A percentile compares a stretch with the other conserved stretches of the same genome.
phyloP scores from a whole-genome alignment of 2,113 vertebrate genomes.

The Cynocephalus volans region DNA sequence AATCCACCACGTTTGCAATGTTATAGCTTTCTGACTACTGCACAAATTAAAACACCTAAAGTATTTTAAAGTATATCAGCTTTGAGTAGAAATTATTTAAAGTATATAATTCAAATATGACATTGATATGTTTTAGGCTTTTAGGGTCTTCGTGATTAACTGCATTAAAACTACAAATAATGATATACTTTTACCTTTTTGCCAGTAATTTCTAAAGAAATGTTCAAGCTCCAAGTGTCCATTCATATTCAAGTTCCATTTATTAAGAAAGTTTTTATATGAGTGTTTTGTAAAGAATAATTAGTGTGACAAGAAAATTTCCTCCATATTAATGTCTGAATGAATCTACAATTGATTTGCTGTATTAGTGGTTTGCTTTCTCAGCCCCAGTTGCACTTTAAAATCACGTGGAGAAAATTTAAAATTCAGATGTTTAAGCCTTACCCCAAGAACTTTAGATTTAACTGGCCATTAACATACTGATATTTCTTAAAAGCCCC shows the following conservation, averaged over 20 bases:
- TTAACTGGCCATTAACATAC: not conserved
- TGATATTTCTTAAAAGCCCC: not conserved
- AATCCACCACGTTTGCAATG: not conserved
- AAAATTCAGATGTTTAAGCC: not conserved
- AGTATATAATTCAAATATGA: conserved; percentile 9
- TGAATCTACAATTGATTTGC: not conserved
- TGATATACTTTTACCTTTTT: not conserved
- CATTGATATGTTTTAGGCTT: not conserved
- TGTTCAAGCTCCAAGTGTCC: conserved; percentile 16
- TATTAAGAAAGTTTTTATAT: not conserved
- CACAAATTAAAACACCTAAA: not conserved
- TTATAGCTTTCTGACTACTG: not conserved
- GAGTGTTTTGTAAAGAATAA: not conserved
- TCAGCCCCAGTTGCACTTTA: not conserved
- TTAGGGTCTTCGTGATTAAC: not conserved
- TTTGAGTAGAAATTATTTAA: not conserved
- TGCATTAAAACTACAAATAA: conserved; percentile 44
- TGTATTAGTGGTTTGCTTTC: not conserved
- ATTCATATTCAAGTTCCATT: not conserved
- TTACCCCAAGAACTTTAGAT: not conserved
- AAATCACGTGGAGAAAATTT: not conserved
- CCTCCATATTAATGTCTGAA: not conserved
- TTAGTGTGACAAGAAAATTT: not conserved
- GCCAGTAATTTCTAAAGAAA: conserved; percentile 43
- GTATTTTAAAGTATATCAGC: not conserved